Percentiles rank a stretch among this genome's conserved stretches.
These are phyloP conservation scores for Bufotes viridis DNA, from an alignment of 2,797 vertebrate species.

Conservation along the genomic window DNA sequence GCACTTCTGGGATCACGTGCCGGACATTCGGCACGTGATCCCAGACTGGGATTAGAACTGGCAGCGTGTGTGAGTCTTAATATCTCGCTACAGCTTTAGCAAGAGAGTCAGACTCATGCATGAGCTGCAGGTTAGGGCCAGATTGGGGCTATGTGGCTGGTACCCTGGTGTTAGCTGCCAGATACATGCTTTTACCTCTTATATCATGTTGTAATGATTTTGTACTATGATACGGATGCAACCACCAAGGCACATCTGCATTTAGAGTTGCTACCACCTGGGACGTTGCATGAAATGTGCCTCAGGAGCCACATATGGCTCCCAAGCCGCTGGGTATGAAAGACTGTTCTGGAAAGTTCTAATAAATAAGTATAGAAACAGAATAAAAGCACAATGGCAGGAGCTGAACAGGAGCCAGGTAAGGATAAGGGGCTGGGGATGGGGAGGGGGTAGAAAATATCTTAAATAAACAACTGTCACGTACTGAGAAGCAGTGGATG, in stretches of 20 bases:
- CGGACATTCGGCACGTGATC: too few relatives aligned
- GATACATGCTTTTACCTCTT: too few relatives aligned
- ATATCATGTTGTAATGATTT: too few relatives aligned
- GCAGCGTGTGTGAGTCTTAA: too few relatives aligned
- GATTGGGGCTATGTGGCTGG: not conserved
- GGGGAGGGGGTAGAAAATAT: not conserved
- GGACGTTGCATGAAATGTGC: not conserved
- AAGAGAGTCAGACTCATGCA: too few relatives aligned
- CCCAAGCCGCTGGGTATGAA: not conserved
- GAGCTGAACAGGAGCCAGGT: not conserved
- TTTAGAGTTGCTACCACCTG: not conserved
- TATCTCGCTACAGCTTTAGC: too few relatives aligned
- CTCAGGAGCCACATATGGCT: not conserved
- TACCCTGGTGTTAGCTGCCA: not conserved
- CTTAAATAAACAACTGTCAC: constrained; percentile 12
- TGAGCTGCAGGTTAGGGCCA: too few relatives aligned
- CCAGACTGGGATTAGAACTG: too few relatives aligned
- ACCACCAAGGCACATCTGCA: not conserved
- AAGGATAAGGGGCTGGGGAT: not conserved
- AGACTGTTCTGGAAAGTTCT: not conserved
- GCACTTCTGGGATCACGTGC: too few relatives aligned
- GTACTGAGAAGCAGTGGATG: not conserved
- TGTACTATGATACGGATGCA: too few relatives aligned
- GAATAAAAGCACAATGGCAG: not conserved
- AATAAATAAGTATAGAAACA: not conserved